Base-by-base conservation (phyloP, 2,888 invertebrate species). In the Nycteola revayana region DNA sequence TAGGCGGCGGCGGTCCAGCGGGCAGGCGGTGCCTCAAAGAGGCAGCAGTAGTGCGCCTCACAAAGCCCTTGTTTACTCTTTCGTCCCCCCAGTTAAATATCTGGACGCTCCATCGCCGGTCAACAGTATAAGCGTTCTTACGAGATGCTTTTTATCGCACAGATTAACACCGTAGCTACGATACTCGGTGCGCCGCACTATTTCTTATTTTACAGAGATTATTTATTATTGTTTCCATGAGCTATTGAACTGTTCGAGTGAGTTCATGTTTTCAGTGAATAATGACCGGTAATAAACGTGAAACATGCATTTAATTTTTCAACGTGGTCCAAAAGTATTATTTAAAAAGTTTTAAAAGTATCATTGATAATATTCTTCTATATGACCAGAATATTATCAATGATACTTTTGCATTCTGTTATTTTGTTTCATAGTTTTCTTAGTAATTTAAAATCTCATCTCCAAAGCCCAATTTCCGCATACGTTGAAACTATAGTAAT, bases 21-120 rank as follows among this genome's bases (percentile, higher is more conserved):
- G 41, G 51, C 43, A 14, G 14, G 38, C 49, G 14, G 14, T 49
- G 63, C 56, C 47, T 62, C 66, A 51, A 52, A 55, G 49, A 47
- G 52, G 50, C 44, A 49, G 55, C 49, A 58, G 51, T 55, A 50
- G 53, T 40, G 49, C 38, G 52, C 53, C 44, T 39, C 49, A 59
- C 66, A 75, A 70, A 75, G 68, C 62, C 64, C 59, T 60, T 75
- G 74, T 75, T 75, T 75, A 70, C 73, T 73, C 72, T 75, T 75
- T 65, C 61, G 58, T 67, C 58, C 60, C 63, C 61, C 52, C 66
- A 59, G 70, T 71, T 73, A 72, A 75, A 75, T 75, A 76, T 77
- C 75, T 70, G 69, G 61, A 66, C 67, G 68, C 54, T 75, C 64
- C 65, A 75, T 75, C 71, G 72, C 69, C 64, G 66, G 72, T 68